Conservation (phyloP, 2,113 vertebrate species). For the Syngnathoides biaculeatus region DNA sequence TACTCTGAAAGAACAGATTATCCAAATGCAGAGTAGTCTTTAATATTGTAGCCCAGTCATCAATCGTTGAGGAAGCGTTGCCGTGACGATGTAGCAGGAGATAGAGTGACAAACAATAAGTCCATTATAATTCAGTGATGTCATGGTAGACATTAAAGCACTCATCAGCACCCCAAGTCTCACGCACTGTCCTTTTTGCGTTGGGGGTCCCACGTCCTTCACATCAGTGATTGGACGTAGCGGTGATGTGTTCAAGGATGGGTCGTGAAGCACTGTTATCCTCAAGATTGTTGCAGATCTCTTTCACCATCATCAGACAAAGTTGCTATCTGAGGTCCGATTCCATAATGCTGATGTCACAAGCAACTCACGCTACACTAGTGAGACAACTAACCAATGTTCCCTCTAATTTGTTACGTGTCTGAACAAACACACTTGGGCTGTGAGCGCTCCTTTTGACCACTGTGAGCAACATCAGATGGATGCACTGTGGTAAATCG, state of each 20-base stretch:
- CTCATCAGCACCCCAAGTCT: conserved; percentile 58
- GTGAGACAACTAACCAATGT: too few relatives aligned
- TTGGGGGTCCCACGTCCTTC: conserved; percentile 11
- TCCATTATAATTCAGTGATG: conserved; percentile 67
- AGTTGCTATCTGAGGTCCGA: conserved; percentile 26
- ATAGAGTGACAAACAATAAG: conserved; percentile 34
- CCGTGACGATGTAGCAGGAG: conserved; percentile 31
- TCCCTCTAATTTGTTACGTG: too few relatives aligned
- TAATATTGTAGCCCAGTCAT: conserved; percentile 9
- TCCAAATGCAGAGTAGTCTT: conserved; percentile 24
- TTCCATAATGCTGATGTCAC: conserved; percentile 17
- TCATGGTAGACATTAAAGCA: conserved; percentile 52
- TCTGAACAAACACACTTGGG: too few relatives aligned
- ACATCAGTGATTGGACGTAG: conserved; percentile 14
- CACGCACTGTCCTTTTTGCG: conserved; percentile 24
- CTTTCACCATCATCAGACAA: not conserved
- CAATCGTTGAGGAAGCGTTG: conserved; percentile 19
- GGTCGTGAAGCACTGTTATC: not conserved
- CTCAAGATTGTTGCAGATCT: not conserved
- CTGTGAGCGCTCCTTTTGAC: too few relatives aligned
- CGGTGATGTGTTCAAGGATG: conserved; percentile 21
- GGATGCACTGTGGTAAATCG: too few relatives aligned
- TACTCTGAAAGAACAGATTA: conserved; percentile 18
- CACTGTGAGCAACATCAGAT: too few relatives aligned
- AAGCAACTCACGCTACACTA: too few relatives aligned